A percentile compares a stretch with the other conserved stretches of the same genome.
Conservation (phyloP, 2,888 invertebrate genomes). For the Platycheirus rosarum region DNA sequence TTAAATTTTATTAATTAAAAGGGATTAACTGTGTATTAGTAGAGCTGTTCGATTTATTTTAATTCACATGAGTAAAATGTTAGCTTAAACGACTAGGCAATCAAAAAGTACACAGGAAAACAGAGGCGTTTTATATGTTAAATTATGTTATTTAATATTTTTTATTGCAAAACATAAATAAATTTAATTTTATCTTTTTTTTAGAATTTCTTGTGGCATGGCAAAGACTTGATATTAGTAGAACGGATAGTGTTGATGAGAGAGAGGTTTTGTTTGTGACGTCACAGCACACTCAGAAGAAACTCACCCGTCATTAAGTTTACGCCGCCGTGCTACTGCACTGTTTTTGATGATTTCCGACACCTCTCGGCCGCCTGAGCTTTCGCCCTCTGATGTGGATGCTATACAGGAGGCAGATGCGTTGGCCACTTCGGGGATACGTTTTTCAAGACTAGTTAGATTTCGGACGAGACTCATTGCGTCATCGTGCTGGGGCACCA, state of each 20-base stretch:
- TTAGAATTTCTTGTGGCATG: slow-evolving; percentile 36
- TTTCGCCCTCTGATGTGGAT: slow-evolving; percentile 83
- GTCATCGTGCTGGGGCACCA: slow-evolving; percentile 79
- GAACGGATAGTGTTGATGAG: slow-evolving; percentile 48
- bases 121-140: slow-evolving; percentile 25
- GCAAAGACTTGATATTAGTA: slow-evolving; percentile 50
- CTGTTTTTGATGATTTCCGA: slow-evolving; percentile 83
- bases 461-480: slow-evolving; percentile 81
- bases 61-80: slow-evolving; percentile 36
- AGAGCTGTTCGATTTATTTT: slow-evolving; percentile 49
- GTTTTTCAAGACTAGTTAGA: slow-evolving; percentile 79
- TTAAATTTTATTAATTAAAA: slow-evolving; percentile 17
- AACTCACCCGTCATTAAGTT: slow-evolving; percentile 84
- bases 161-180: slow-evolving; percentile 49
- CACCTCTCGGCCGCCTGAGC: slow-evolving; percentile 83
- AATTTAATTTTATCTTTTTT: slow-evolving; percentile 29
- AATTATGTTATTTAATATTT: slow-evolving; percentile 27
- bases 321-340: slow-evolving; percentile 82
- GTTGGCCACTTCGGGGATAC: slow-evolving; percentile 60
- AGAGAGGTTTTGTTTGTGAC: slow-evolving; percentile 12
- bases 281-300: slow-evolving; percentile 57
- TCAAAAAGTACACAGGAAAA: slow-evolving; percentile 55
- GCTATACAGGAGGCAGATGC: slow-evolving; percentile 71
- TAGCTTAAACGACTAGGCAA: slow-evolving; percentile 71
- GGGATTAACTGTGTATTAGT: slow-evolving; percentile 64